phyloP scores from a whole-genome alignment of 2,888 invertebrate species.

The Caenorhabditis wallacei region DNA sequence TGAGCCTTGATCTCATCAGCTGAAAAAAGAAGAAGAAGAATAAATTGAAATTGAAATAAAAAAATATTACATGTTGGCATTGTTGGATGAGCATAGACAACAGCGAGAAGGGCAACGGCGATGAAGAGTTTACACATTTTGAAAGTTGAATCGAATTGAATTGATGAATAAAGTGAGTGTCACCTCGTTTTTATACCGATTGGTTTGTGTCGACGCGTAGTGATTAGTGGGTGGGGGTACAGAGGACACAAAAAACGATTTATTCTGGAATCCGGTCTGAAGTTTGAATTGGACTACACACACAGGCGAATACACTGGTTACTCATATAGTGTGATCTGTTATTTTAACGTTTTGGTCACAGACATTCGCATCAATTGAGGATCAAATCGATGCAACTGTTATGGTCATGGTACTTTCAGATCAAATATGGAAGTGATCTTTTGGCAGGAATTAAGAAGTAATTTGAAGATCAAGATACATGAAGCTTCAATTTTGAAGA shows the following conservation, averaged over 20 bases:
- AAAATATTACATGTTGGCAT: conserved; percentile 21
- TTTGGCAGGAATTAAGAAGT: too few species aligned
- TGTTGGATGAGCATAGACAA: conserved; percentile 30
- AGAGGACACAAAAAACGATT: conserved; percentile 32
- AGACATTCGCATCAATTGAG: conserved; percentile 21
- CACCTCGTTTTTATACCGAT: conserved; percentile 24
- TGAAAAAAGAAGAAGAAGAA: conserved; percentile 5
- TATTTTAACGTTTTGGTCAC: not conserved
- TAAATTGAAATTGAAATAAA: not conserved
- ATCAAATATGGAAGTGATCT: not conserved
- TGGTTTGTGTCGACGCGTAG: conserved; percentile 24
- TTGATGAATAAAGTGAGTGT: conserved; percentile 19
- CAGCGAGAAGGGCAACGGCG: conserved; percentile 46
- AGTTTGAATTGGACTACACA: conserved; percentile 45
- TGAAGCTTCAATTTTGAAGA: too few species aligned
- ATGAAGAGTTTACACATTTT: conserved; percentile 48
- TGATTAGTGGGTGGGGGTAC: conserved; percentile 35
- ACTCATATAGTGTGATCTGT: conserved; percentile 34
- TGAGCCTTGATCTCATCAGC: conserved; percentile 38
- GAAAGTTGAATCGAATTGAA: conserved; percentile 26
- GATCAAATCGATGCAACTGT: conserved; percentile 3
- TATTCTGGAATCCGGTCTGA: conserved; percentile 13
- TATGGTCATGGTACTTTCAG: not conserved
- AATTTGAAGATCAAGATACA: too few species aligned
- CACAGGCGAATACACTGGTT: conserved; percentile 16